Base-by-base conservation (phyloP, 2,888 invertebrate genomes). In the Acanthosepion esculentum region DNA sequence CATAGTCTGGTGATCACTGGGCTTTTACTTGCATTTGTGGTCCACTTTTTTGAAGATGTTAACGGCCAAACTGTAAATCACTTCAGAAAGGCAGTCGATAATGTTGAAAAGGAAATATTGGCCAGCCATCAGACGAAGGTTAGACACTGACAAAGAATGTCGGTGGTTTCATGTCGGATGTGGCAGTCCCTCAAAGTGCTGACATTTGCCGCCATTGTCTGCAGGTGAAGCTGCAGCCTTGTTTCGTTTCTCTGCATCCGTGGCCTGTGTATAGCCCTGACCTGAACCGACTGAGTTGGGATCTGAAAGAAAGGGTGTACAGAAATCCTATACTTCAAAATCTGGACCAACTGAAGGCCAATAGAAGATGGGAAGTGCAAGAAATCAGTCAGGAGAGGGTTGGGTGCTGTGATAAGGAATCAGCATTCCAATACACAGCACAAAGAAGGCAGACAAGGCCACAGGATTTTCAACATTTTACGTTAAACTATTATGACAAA, bases 281-380 rank as follows among this genome's bases (percentile, higher is more conserved):
- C 53, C 93, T 93, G 93, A 93, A 53, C 93, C 93, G 48, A 53
- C n/a, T 93, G 93, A 53, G 93, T 48, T 48, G 53, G 48, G 50
- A 93, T 93, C 93, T 93, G 93, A 93, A 93, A 93, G 93, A 93
- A 93, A 93, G 93, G 48, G 93, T 93, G 93, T 93, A 93, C 53
- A 93, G 93, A 93, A 93, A 93, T 93, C 93, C 93, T 93, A 93
- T 93, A 93, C 93, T 93, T 93, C 93, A 93, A 93, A 48, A 93
- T 93, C 93, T 93, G 93, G 93, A 93, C 93, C 93, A 93, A 93
- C 93, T 93, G 93, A 93, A 93, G 93, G 93, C 93, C 93, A 93
- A 93, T 50, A 53, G 78, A 78, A 78, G 78, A 78, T 78, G 78
- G 78, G 78, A 78, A 78, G 78, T 78, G 78, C 78, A 78, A 78